A percentile compares a stretch with the other conserved stretches of the same genome.
Evolutionary conservation across 2,113 vertebrate species (phyloP).

Genomic region (Elaphurus davidianus): DNA sequence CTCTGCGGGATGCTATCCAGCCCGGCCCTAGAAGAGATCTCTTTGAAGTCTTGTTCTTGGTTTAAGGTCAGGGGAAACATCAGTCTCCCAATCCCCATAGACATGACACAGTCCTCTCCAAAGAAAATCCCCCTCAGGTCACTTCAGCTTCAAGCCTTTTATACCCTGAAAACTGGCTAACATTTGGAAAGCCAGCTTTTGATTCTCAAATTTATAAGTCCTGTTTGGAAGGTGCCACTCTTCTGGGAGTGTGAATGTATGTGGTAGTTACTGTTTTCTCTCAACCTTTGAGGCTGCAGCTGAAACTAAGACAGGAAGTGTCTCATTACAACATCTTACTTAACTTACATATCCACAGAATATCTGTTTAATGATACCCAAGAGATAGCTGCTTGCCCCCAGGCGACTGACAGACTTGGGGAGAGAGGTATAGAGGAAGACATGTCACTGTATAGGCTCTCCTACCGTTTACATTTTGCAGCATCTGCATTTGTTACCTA

Average conservation of each 20-base stretch:
- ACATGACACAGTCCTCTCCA: not conserved
- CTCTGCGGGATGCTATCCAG: not conserved
- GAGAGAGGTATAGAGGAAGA: not conserved
- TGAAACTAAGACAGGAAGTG: not conserved
- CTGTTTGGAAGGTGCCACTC: not conserved
- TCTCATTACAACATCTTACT: not conserved
- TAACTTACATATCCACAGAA: not conserved
- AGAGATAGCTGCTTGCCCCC: not conserved
- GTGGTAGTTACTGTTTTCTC: not conserved
- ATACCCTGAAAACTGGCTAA: not conserved
- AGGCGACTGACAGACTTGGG: not conserved
- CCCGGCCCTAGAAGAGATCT: not conserved
- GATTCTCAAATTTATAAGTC: not conserved
- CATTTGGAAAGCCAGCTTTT: not conserved
- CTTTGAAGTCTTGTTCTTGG: slow-evolving; percentile 1
- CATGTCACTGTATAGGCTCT: not conserved
- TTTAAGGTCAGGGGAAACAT: not conserved
- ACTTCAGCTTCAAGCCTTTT: not conserved
- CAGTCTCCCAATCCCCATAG: not conserved
- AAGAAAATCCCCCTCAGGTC: not conserved
- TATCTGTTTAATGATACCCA: not conserved
- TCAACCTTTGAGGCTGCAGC: not conserved
- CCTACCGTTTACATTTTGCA: not conserved
- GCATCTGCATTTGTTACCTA: not conserved
- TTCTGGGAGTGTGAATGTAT: not conserved